These are phyloP conservation scores for Amiota communis DNA, from an alignment of 2,888 invertebrate genomes.

Conservation along the genomic window DNA sequence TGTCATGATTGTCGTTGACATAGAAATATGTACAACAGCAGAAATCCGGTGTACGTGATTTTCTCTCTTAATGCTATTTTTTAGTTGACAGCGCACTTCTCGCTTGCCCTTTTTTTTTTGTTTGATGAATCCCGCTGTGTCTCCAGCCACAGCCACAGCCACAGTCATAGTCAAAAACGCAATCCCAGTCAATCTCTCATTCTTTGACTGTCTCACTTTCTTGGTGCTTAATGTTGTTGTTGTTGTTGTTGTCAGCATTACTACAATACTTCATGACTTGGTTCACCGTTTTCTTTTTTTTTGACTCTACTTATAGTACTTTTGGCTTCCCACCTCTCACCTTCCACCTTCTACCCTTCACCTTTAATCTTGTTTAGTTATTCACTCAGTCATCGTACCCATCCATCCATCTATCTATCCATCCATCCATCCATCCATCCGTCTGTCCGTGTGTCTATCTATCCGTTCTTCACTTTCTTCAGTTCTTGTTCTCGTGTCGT, in stretches of 20 bases:
- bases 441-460: too few relatives aligned
- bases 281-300: slow-evolving; percentile 18
- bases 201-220: not conserved
- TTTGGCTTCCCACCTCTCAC: not conserved
- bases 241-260: not conserved
- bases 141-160: slow-evolving; percentile 36
- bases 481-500: not conserved
- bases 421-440: not conserved
- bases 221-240: not conserved
- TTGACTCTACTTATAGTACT: not conserved
- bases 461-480: not conserved
- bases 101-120: slow-evolving; percentile 20
- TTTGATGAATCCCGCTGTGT: not conserved
- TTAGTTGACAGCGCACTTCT: slow-evolving; percentile 62
- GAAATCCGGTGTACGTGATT: slow-evolving; percentile 70
- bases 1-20: slow-evolving; percentile 46
- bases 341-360: not conserved
- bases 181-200: not conserved
- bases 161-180: not conserved
- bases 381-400: not conserved
- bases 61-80: slow-evolving; percentile 63
- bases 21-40: slow-evolving; percentile 51
- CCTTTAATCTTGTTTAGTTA: not conserved
- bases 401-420: too few relatives aligned
- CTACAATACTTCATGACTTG: not conserved